Evolutionary conservation across 2,113 vertebrate genomes (phyloP), one percentile per base, ranked within the genome.

Genomic region (Myrmecophaga tridactyla): DNA sequence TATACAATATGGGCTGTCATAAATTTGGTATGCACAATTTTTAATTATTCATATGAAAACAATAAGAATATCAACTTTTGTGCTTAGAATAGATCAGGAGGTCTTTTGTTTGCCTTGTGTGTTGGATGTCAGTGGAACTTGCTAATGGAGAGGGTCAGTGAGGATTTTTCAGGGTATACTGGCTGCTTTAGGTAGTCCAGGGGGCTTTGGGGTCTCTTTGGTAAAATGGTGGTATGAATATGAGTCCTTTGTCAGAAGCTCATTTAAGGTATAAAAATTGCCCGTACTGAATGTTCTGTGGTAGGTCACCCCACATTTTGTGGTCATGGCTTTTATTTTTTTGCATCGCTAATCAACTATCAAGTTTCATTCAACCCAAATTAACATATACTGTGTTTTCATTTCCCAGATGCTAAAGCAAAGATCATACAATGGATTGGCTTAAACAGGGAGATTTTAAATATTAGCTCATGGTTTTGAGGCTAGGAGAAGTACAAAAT

Each of bases 331-430:
- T 60, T 94, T 60, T 14, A 70, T 23, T 83, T 92, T 89, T 87
- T 86, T 25, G n/a, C n/a, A 51, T 13, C 7, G 72, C 18, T 6
- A 73, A 58, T 63, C 82, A 94, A 73, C 0, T 2, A 89, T 60
- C n/a, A 93, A 76, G 46, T 91, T 93, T 88, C n/a, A 48, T 7
- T 86, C 21, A 86, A 91, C 60, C 69, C 60, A 76, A 95, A 82
- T 86, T 62, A 89, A 89, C 0, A 9, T 39, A 77, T 60, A 9
- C 31, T 94, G 27, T 56, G 53, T 56, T 56, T 56, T 56, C 5
- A 6, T 56, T 56, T 56, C 53, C 53, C 53, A 56, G 53, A 15
- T 56, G 53, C 53, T 56, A 56, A 56, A 56, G 4, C 53, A 56
- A 56, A 56, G 20, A 56, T 20, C 18, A 21, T 20, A 21, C 18